A percentile compares a stretch with the other conserved stretches of the same genome.
Conservation (phyloP, 2,888 invertebrate species). For the Molanna angustata region DNA sequence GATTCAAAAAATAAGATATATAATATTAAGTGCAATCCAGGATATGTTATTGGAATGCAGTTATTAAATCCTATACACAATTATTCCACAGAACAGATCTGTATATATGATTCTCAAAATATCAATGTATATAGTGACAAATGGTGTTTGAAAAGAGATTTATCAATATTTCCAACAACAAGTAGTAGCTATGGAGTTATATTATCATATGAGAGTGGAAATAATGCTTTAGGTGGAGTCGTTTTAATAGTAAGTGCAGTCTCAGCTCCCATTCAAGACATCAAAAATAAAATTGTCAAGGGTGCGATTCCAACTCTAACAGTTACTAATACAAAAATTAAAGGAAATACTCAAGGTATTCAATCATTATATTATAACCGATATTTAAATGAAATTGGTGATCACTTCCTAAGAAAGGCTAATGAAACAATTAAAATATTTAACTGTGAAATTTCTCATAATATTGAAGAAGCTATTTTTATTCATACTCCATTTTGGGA, state of each 20-base stretch:
- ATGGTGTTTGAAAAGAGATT: conserved; percentile 80
- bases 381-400: conserved; percentile 80
- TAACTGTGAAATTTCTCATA: conserved; percentile 78
- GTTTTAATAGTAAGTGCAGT: conserved; percentile 76
- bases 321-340: conserved; percentile 70
- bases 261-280: conserved; percentile 68
- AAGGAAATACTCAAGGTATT: conserved; percentile 77
- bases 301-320: conserved; percentile 78
- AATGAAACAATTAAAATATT: conserved; percentile 83
- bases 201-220: conserved; percentile 76
- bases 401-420: conserved; percentile 81
- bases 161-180: conserved; percentile 86
- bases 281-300: conserved; percentile 69
- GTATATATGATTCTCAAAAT: conserved; percentile 72
- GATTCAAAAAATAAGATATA: conserved; percentile 58
- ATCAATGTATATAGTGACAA: conserved; percentile 61
- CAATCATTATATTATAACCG: conserved; percentile 85
- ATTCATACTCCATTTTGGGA: conserved; percentile 85
- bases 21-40: conserved; percentile 69
- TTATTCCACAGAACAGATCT: conserved; percentile 80
- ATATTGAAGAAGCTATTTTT: conserved; percentile 75
- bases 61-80: conserved; percentile 88
- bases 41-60: conserved; percentile 85
- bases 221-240: conserved; percentile 74
- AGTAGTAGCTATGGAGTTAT: conserved; percentile 81